Percentiles rank a stretch among this genome's conserved stretches.
Evolutionary conservation across 2,113 vertebrate species (phyloP).

Genomic region (Aviceda subcristata): DNA sequence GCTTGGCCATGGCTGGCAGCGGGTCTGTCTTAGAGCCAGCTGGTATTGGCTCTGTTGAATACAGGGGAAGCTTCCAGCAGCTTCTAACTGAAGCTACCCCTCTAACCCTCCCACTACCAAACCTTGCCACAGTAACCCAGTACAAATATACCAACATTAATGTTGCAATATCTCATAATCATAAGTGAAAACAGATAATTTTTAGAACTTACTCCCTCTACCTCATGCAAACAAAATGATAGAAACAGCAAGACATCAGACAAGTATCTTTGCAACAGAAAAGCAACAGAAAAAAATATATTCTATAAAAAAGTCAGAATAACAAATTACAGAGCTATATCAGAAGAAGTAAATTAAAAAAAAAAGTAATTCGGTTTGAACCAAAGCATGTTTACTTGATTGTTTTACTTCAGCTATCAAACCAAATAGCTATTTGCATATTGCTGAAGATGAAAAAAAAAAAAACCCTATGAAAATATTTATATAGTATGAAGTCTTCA

Average conservation of each 20-base stretch:
- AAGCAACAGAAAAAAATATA: background rate
- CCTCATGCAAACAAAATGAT: background rate
- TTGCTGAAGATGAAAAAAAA: background rate
- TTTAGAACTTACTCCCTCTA: background rate
- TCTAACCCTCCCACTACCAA: too few relatives aligned
- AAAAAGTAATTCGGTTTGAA: background rate
- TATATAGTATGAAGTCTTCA: background rate
- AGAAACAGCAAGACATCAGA: background rate
- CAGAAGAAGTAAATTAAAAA: background rate
- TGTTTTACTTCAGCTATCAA: background rate
- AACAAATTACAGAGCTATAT: background rate
- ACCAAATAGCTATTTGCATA: background rate
- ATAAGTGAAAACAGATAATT: background rate
- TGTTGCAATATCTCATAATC: background rate
- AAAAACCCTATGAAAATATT: background rate
- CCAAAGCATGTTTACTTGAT: background rate
- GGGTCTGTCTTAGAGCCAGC: too few relatives aligned
- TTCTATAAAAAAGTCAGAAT: background rate
- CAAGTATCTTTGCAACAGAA: background rate
- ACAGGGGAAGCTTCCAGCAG: too few relatives aligned
- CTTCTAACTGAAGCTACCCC: too few relatives aligned
- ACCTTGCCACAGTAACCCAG: too few relatives aligned
- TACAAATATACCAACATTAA: background rate
- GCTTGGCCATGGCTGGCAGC: rapidly evolving
- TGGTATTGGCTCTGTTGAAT: too few relatives aligned